Base-by-base conservation (phyloP, 2,888 invertebrate species). In the Drosophila tanythrix region DNA sequence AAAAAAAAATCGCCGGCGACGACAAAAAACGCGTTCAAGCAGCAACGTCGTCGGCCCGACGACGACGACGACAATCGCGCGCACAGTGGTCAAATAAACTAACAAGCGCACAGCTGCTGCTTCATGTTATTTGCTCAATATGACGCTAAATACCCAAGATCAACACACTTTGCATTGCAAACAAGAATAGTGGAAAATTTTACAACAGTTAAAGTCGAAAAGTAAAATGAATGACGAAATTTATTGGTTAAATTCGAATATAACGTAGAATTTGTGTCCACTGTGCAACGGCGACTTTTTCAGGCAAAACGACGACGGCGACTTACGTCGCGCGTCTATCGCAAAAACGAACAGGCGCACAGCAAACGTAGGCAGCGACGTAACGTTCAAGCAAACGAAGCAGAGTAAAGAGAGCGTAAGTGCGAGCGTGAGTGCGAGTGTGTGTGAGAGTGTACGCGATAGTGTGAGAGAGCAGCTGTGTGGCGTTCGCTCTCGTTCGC, bases 251-350 rank as follows among this genome's bases (percentile, higher is more conserved):
- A 40, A 53, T 58, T 55, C 43, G 25, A 46, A 15, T n/a, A 29
- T 2, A 15, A 6, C 29, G 36, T 38, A 25, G 25, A 46, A 46
- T 55, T 58, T 58, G 56, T 63, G 68, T 69, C 81, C 81, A 90
- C 68, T 73, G 76, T 75, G 76, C 86, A 74, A 74, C 87, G 83
- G 85, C 81, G 86, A 88, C 85, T 87, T 85, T 82, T 83, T 83
- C 69, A 81, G 76, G 78, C 87, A 77, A 87, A 87, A 87, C 89
- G 85, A 85, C 89, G 85, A 82, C 84, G 89, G 88, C 89, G 89
- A 86, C 90, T 85, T 88, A 90, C 86, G 92, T 91, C 91, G 92
- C 92, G 91, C 92, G 92, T 92, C 92, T 92, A 92, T 92, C 92
- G 92, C 92, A 91, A 92, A 92, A 90, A 88, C 73, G 72, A 92